Percentiles rank a stretch among this genome's conserved stretches.
Conservation (phyloP, 2,113 vertebrate species). For the Antechinus stuartii region DNA sequence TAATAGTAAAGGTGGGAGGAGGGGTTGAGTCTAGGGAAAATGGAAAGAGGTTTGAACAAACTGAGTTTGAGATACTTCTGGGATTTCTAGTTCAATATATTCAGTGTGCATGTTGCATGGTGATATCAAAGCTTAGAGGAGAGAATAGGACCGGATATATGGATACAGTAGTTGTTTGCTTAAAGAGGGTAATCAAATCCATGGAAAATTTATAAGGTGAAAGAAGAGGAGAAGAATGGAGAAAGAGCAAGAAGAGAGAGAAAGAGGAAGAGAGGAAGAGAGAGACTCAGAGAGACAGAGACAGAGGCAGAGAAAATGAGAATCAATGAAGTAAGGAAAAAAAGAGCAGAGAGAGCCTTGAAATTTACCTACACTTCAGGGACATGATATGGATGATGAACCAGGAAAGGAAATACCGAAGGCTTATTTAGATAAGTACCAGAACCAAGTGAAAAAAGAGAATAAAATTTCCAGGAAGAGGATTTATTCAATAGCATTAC, state of each 20-base stretch:
- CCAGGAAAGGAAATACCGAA: not conserved
- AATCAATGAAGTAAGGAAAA: not conserved
- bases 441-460: not conserved
- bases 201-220: not conserved
- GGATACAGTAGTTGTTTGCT: not conserved
- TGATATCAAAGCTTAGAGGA: not conserved
- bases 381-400: not conserved
- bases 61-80: not conserved
- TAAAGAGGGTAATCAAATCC: not conserved
- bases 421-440: not conserved
- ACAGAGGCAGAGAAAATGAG: not conserved
- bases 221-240: not conserved
- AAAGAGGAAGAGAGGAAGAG: not conserved
- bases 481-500: not conserved
- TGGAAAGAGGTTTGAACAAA: not conserved
- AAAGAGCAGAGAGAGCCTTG: not conserved
- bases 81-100: not conserved
- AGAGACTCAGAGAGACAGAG: too few species aligned
- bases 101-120: not conserved
- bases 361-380: not conserved
- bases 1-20: not conserved
- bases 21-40: not conserved
- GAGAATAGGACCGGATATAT: not conserved
- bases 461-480: not conserved
- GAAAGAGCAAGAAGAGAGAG: not conserved